phyloP scores from a whole-genome alignment of 2,113 vertebrate genomes.

The Pomatostomus ruficeps region DNA sequence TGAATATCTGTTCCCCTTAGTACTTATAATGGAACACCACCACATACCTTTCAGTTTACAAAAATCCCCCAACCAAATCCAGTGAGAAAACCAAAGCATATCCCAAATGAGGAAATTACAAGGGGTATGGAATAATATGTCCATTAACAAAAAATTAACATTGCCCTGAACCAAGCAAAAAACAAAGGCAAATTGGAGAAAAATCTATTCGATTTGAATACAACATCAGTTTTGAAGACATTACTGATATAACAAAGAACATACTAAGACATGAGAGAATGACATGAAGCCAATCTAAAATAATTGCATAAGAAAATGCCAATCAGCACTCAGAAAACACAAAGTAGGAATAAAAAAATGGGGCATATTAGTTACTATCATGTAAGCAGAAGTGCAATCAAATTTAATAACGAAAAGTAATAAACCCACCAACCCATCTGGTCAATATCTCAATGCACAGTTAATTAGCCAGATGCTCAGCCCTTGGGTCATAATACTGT shows the following conservation, averaged over 20 bases:
- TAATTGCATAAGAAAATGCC: background rate
- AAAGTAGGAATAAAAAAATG: background rate
- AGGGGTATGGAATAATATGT: background rate
- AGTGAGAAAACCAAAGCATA: background rate
- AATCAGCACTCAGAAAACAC: background rate
- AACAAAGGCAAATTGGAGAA: background rate
- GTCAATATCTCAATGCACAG: conserved; percentile 68
- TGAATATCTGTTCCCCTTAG: background rate
- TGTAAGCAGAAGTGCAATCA: conserved; percentile 15
- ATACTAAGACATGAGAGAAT: background rate
- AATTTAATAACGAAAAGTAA: conserved; percentile 57
- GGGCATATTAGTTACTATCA: background rate
- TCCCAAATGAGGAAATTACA: background rate
- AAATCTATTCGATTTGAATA: background rate
- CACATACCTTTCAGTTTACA: background rate
- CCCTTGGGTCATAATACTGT: conserved; percentile 63
- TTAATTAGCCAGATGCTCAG: conserved; percentile 62
- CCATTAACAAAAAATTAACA: background rate
- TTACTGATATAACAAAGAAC: background rate
- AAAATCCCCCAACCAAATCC: background rate
- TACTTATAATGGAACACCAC: background rate
- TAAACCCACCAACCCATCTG: conserved; percentile 71
- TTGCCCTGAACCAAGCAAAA: background rate
- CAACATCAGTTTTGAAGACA: background rate
- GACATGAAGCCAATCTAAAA: background rate